A percentile compares a stretch with the other conserved stretches of the same genome.
Conservation (phyloP, 1,140 invertebrate genomes). For the Macrobrachium nipponense region DNA sequence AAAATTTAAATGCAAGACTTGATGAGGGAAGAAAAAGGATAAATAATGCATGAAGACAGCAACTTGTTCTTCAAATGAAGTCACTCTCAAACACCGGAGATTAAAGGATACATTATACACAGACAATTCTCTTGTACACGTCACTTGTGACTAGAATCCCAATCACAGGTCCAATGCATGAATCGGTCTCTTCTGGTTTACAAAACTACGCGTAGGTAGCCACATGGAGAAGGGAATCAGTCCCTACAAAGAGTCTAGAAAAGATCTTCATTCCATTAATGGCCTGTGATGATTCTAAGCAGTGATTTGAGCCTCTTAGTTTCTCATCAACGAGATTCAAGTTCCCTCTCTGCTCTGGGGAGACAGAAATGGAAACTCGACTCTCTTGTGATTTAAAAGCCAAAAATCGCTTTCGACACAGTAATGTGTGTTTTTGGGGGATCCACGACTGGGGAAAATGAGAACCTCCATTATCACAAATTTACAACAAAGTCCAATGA, state of each 20-base stretch:
- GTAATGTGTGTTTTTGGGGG: conserved; percentile 5
- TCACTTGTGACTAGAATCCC: conserved; percentile 22
- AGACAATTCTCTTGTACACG: conserved; percentile 43
- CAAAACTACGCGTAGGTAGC: not conserved
- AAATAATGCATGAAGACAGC: conserved; percentile 8
- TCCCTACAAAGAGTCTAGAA: no score
- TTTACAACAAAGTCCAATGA: conserved; percentile 50
- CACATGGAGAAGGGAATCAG: not conserved
- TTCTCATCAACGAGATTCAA: no score
- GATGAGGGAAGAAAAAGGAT: conserved; percentile 21
- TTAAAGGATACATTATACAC: conserved; percentile 45
- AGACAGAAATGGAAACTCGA: conserved; percentile 4
- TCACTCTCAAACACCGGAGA: conserved; percentile 29
- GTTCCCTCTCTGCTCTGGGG: not conserved
- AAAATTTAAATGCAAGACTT: conserved; percentile 28
- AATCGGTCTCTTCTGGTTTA: not conserved
- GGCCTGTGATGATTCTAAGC: no score
- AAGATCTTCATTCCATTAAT: no score
- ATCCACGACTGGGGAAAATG: conserved; percentile 14
- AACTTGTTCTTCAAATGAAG: conserved; percentile 40
- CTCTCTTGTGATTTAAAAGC: conserved; percentile 10
- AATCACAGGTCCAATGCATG: no score
- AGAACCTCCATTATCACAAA: conserved; percentile 43
- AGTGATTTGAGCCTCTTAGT: no score
- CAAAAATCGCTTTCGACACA: conserved; percentile 42